These are phyloP conservation scores for Phaenicophaeus curvirostris DNA, from an alignment of 2,797 vertebrate species.

Conservation along the genomic window DNA sequence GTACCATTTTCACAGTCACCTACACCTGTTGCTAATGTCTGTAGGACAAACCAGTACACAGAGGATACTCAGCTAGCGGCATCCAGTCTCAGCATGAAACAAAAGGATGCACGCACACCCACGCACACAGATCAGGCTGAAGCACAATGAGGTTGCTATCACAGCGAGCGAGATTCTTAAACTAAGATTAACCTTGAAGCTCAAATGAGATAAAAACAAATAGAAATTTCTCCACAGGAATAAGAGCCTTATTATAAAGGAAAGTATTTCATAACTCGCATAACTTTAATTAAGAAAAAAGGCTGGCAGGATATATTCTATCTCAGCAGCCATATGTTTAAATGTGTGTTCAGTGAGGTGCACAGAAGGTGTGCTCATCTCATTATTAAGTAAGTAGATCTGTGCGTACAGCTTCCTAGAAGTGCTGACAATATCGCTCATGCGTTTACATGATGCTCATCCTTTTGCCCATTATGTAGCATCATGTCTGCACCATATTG, in stretches of 20 bases:
- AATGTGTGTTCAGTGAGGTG: constrained; percentile 74
- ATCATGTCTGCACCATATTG: not conserved
- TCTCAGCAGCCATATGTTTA: constrained; percentile 76
- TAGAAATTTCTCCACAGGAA: constrained; percentile 84
- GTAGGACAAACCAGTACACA: constrained; percentile 17
- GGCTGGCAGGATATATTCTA: constrained; percentile 76
- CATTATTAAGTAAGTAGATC: constrained; percentile 72
- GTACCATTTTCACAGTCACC: constrained; percentile 41
- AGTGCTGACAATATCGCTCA: constrained; percentile 35
- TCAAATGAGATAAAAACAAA: constrained; percentile 86
- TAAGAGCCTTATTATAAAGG: constrained; percentile 81
- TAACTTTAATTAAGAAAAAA: constrained; percentile 84
- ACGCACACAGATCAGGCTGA: constrained; percentile 32
- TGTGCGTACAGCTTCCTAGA: constrained; percentile 36
- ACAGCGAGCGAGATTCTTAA: constrained; percentile 77
- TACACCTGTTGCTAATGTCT: constrained; percentile 9
- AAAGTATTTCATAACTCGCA: constrained; percentile 78
- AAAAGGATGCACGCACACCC: constrained; percentile 26
- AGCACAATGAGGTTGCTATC: constrained; percentile 67
- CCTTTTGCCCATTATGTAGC: constrained; percentile 14
- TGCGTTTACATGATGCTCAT: constrained; percentile 34
- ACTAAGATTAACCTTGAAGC: constrained; percentile 83
- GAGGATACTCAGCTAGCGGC: constrained; percentile 50
- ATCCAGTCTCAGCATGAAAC: constrained; percentile 60
- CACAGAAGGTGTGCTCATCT: constrained; percentile 73